These are phyloP conservation scores for Nomada hirtipes DNA, from an alignment of 2,888 invertebrate genomes.

Conservation along the genomic window DNA sequence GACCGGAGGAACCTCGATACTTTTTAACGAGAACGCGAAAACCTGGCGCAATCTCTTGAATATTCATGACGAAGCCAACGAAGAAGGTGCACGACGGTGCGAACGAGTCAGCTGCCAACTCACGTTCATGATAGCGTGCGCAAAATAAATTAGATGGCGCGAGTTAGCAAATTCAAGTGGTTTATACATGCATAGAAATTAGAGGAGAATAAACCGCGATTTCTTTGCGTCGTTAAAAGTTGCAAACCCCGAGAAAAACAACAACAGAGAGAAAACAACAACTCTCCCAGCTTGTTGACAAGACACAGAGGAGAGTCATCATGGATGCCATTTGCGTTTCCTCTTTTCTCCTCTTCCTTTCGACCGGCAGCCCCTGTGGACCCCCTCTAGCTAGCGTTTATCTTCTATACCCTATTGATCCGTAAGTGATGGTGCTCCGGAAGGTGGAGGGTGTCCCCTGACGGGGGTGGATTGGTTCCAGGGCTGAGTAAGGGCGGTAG, in stretches of 20 bases:
- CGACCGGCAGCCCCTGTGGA: slow-evolving; percentile 53
- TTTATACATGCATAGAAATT: too few relatives aligned
- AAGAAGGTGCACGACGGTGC: background rate
- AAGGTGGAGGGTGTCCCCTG: slow-evolving; percentile 73
- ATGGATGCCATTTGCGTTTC: slow-evolving; percentile 62
- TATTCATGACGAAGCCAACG: slow-evolving; percentile 1
- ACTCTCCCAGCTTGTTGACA: slow-evolving; percentile 52
- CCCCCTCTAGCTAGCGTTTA: slow-evolving; percentile 77
- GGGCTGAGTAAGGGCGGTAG: slow-evolving; percentile 59
- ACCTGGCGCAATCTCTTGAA: slow-evolving; percentile 12
- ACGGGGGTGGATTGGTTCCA: slow-evolving; percentile 67
- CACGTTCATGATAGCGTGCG: background rate
- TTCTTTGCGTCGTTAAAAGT: background rate
- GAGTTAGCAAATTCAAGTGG: too few relatives aligned
- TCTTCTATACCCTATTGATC: slow-evolving; percentile 83
- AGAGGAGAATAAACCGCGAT: background rate
- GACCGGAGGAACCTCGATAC: slow-evolving; percentile 36
- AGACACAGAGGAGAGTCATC: slow-evolving; percentile 36
- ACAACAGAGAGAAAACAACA: background rate
- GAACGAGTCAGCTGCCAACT: slow-evolving; percentile 1
- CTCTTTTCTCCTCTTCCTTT: slow-evolving; percentile 54
- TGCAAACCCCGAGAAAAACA: background rate
- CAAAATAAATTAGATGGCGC: background rate
- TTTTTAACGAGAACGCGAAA: slow-evolving; percentile 16
- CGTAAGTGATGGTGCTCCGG: slow-evolving; percentile 80